A percentile compares a stretch with the other conserved stretches of the same genome.
phyloP scores from a whole-genome alignment of 2,888 invertebrate species.

The Spicauda simplicius region DNA sequence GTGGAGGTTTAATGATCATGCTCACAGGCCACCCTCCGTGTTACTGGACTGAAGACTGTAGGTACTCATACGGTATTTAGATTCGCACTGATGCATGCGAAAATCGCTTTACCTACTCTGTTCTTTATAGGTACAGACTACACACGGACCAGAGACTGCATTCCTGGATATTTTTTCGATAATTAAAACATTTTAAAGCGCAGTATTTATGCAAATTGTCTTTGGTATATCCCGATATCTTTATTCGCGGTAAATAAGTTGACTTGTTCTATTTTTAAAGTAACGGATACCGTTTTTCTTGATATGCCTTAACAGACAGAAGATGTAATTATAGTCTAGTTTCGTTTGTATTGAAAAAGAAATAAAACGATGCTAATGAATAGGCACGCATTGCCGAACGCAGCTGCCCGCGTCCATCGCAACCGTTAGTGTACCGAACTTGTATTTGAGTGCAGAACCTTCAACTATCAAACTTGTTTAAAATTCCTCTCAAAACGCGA shows the following conservation, averaged over 20 bases:
- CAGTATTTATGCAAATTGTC: slow-evolving; percentile 31
- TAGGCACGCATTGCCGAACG: slow-evolving; percentile 21
- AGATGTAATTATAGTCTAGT: slow-evolving; percentile 31
- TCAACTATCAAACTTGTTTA: slow-evolving; percentile 41
- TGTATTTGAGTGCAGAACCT: not conserved
- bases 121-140: slow-evolving; percentile 6
- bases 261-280: slow-evolving; percentile 26
- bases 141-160: slow-evolving; percentile 6
- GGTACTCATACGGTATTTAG: slow-evolving; percentile 10
- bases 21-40: not conserved
- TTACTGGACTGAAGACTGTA: not conserved
- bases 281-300: slow-evolving; percentile 35
- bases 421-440: slow-evolving; percentile 21
- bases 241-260: slow-evolving; percentile 3
- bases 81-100: slow-evolving; percentile 26
- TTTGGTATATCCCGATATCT: slow-evolving; percentile 16
- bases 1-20: not conserved
- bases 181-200: slow-evolving; percentile 35
- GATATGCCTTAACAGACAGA: slow-evolving; percentile 25
- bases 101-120: slow-evolving; percentile 17
- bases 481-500: slow-evolving; percentile 68
- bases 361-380: slow-evolving; percentile 27
- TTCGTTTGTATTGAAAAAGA: slow-evolving; percentile 32
- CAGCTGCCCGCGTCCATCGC: slow-evolving; percentile 25
- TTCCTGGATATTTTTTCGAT: slow-evolving; percentile 33